These are phyloP conservation scores for Aspidiotus rigidus DNA, from an alignment of 2,888 invertebrate species.

Conservation along the genomic window DNA sequence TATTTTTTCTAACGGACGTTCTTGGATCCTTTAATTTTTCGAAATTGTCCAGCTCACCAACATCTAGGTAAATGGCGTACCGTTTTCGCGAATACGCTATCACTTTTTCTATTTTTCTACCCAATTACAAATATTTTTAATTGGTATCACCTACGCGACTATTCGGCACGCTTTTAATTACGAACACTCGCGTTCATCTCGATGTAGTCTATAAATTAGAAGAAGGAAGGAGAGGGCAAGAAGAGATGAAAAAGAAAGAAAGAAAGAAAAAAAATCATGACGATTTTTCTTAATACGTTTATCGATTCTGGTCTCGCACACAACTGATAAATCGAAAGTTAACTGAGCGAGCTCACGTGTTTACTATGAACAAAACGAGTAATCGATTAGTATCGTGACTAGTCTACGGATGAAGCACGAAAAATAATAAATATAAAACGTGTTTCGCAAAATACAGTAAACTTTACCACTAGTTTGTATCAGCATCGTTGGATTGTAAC, in stretches of 20 bases:
- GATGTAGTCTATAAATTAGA: not conserved
- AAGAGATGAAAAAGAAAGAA: not conserved
- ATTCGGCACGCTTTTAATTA: constrained; percentile 2
- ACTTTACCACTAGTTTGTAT: too few species aligned
- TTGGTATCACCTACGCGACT: not conserved
- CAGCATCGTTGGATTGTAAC: too few species aligned
- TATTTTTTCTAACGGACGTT: not conserved
- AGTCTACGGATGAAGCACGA: constrained; percentile 28
- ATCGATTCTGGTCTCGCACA: constrained; percentile 2
- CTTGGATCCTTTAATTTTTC: not conserved
- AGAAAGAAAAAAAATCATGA: not conserved
- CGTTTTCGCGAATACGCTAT: not conserved
- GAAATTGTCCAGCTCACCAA: not conserved
- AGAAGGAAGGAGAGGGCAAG: not conserved
- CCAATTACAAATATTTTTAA: not conserved
- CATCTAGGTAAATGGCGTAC: not conserved
- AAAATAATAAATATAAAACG: constrained; percentile 30
- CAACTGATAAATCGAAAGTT: constrained; percentile 33
- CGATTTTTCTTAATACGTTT: not conserved
- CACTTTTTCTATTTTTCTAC: not conserved
- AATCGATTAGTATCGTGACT: constrained; percentile 34
- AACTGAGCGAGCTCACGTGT: constrained; percentile 29
- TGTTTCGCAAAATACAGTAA: constrained; percentile 3
- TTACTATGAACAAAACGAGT: constrained; percentile 23
- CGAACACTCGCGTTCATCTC: not conserved